Base-by-base conservation (phyloP, 2,888 invertebrate species). In the Nymphalis urticae region DNA sequence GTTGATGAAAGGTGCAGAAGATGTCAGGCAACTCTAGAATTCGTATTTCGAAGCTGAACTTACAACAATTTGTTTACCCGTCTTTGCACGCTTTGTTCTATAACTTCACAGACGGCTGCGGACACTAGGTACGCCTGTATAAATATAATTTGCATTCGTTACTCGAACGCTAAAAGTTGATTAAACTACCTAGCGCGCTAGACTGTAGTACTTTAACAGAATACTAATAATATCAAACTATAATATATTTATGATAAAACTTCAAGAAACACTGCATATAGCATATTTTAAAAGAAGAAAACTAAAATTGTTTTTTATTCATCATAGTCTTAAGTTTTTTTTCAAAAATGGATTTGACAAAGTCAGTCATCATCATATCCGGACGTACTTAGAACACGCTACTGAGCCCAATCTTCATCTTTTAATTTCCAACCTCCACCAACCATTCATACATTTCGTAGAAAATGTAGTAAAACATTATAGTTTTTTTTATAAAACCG, bases 101-200 rank as follows among this genome's bases (percentile, higher is more conserved):
- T 74, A 88, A 88, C 87, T 89, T 88, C 72, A 80, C 81, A 86
- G 88, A 88, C 88, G 83, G 84, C 81, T 77, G 80, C 80, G 82
- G 81, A 83, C 83, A 80, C 83, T 84, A 66, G 59, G 75, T 62
- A 61, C 71, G 69, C 62, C 80, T 80, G 80, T 83, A 84, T 86
- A 87, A 87, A 88, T 84, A 85, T 83, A 87, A 87, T 89, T 88
- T 87, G 84, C 88, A 89, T 88, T 86, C 77, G 87, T 87, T 86
- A 85, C 81, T 79, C 77, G 62, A 64, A 63, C 61, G 53, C 61
- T 59, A 62, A 62, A 69, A 69, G 64, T 69, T 69, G 69, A 65
- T 69, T 65, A 65, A 58, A 68, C 48, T 68, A 60, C 54, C 64
- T 60, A 63, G 58, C 24, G 24, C 56, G 56, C 60, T 48, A 62